A percentile compares a stretch with the other conserved stretches of the same genome.
phyloP scores from a whole-genome alignment of 1,140 invertebrate genomes.

The Ostrea denselamellosa region DNA sequence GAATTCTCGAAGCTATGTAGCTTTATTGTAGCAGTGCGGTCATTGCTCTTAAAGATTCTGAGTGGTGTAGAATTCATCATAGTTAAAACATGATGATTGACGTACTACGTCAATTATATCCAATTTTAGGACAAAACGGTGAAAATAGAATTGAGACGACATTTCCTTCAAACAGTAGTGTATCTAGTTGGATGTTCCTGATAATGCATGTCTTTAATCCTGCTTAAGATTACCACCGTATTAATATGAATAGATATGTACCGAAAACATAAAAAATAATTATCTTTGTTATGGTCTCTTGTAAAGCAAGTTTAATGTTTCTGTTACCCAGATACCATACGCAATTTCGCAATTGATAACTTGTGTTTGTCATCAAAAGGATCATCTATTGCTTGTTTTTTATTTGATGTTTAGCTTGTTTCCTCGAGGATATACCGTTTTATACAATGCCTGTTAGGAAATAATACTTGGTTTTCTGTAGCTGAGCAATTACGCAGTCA shows the following conservation, averaged over 20 bases:
- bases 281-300: not conserved
- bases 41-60: no score
- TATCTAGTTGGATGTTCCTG: no score
- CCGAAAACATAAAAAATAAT: not conserved
- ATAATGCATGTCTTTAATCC: not conserved
- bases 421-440: not conserved
- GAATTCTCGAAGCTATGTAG: no score
- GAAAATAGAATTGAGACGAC: no score
- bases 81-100: no score
- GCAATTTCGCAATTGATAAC: conserved; percentile 13
- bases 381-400: conserved; percentile 20
- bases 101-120: no score
- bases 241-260: not conserved
- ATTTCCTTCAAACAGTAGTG: no score
- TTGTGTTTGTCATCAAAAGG: conserved; percentile 9
- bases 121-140: no score
- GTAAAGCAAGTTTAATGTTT: conserved; percentile 4
- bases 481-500: not conserved
- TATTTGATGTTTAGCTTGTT: conserved; percentile 9
- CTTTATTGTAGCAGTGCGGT: no score
- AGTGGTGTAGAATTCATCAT: no score
- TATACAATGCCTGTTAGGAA: not conserved
- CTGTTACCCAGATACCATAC: not conserved
- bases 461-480: not conserved
- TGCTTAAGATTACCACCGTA: not conserved